Base-by-base conservation (phyloP, 2,888 invertebrate genomes). In the Asteroscopus sphinx region DNA sequence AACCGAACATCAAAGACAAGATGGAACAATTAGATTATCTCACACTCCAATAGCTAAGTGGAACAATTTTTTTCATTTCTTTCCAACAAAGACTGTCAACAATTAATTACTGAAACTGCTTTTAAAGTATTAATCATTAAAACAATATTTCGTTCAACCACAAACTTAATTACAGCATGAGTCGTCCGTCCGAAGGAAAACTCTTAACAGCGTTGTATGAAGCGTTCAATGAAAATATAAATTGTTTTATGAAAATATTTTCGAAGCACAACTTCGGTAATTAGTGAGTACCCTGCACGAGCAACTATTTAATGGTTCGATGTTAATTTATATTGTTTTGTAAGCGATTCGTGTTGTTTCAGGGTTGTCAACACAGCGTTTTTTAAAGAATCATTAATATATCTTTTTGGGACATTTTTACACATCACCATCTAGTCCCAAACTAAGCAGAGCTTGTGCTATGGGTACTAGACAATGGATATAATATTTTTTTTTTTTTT, bases 231-330 rank as follows among this genome's bases (percentile, higher is more conserved):
- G 60, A 68, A 72, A 72, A 77, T 66, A 76, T 66, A 76, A 76
- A 73, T 80, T 76, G 51, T 75, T 61, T 70, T 61, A 58, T 64
- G 70, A 75, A 67, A 79, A 77, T 76, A 79, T 80, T 81, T 77
- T 65, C 58, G 68, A 59, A 60, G 61, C 54, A 25, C 60, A 83
- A 83, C 76, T 83, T 82, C 75, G 52, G 77, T 69, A 82, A 83
- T 83, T 82, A 81, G 71, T 52, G 52, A 12, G 21, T 64, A 58
- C 45, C 55, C 45, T 59, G 61, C 33, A 46, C 28, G 30, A 49
- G 17, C 41, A 66, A 77, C 65, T 75, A 79, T 77, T 68, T 68
- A 59, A 69, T 66, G 57, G 48, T 35, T 60, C 47, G 52, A 53
- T 70, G 57, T 51, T 58, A 58, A 64, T 70, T 70, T 69, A 37